Base-by-base conservation (phyloP, 2,797 vertebrate genomes). In the Acipenser transmontanus region DNA sequence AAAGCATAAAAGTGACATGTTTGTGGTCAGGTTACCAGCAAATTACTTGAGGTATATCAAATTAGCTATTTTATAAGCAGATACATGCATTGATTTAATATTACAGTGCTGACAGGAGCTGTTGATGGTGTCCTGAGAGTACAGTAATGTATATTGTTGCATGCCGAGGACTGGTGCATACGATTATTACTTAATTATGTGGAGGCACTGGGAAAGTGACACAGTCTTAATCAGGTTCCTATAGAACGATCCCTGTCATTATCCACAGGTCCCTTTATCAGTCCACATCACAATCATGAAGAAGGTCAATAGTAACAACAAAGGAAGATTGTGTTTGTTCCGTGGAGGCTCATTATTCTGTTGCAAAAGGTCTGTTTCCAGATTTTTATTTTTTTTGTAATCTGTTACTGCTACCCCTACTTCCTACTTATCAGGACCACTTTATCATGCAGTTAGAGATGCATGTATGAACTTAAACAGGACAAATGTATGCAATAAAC, bases 161-260 rank as follows among this genome's bases (percentile, higher is more conserved):
- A 14, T 50, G 17, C 54, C 54, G 12, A 47, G 11, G 14, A 20
- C 12, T 7, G 8, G 56, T 6, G 10, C 59, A 49, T 60, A 14
- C 5, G 59, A 48, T 50, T 49, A 7, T 60, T 47, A 17, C 57
- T 61, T 61, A 66, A 61, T 66, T 61, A 66, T 47, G 48, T 13
- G 47, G 48, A 12, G 14, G 52, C 48, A 12, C 56, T 9, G 59
- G 49, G 50, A 17, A 17, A 49, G 11, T 20, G 60, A 61, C 34
- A 34, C 60, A 81, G 76, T 82, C 79, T 84, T 67, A 65, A 81
- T 76, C 77, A 75, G 79, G 76, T 79, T 88, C 78, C 82, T 84
- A 88, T 87, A 84, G 86, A 91, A 90, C 89, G 89, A 91, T 91
- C 88, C 85, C 89, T 91, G 80, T 76, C 80, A 86, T 91, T 89